Evolutionary conservation across 2,888 invertebrate genomes (phyloP).

Genomic region (Cheilosia impressa): DNA sequence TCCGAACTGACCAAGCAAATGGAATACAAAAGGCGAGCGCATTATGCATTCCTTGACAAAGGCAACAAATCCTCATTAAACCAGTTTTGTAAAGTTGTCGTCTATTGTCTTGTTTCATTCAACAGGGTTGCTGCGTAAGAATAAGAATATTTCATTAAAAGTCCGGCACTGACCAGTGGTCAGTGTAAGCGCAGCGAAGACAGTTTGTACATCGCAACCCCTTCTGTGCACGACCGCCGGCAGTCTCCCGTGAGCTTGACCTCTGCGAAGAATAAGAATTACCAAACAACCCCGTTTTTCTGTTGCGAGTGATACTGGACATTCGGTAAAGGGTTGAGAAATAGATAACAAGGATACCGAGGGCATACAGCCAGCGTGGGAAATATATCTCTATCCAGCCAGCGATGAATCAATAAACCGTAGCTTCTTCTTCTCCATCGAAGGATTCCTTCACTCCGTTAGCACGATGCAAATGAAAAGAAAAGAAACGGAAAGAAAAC

Average conservation of each 20-base stretch:
- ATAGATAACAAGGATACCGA: neutral
- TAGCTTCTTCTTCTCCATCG: neutral
- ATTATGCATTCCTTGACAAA: slow-evolving; percentile 20
- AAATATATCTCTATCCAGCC: neutral
- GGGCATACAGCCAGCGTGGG: neutral
- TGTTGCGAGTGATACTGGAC: neutral
- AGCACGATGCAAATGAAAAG: neutral
- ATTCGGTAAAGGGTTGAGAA: slow-evolving; percentile 14
- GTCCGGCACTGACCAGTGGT: slow-evolving; percentile 47
- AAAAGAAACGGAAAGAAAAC: neutral
- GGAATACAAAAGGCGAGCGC: slow-evolving; percentile 32
- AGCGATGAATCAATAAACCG: slow-evolving; percentile 6
- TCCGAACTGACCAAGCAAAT: slow-evolving; percentile 44
- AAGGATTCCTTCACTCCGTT: neutral
- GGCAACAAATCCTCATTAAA: slow-evolving; percentile 27
- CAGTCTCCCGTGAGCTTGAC: slow-evolving; percentile 4
- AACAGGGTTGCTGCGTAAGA: neutral
- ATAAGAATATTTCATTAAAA: neutral
- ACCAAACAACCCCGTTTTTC: slow-evolving; percentile 4
- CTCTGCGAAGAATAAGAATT: neutral
- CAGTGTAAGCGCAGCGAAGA: slow-evolving; percentile 14
- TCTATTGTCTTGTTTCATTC: slow-evolving; percentile 44
- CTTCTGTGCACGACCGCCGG: neutral
- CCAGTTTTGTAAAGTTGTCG: slow-evolving; percentile 46
- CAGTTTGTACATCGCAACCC: slow-evolving; percentile 27